phyloP scores from a whole-genome alignment of 1,140 invertebrate genomes.

The Latrodectus geometricus region DNA sequence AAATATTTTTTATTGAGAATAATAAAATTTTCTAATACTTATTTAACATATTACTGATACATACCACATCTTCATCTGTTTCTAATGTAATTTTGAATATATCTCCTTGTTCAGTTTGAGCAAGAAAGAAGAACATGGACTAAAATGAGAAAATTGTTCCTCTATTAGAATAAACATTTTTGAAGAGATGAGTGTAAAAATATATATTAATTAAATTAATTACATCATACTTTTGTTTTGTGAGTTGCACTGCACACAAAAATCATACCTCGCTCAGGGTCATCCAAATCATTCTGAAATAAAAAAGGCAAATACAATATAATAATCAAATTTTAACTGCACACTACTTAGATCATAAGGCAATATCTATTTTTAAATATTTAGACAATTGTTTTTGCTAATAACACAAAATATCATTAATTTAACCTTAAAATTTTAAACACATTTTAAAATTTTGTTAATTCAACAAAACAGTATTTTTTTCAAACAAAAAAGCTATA shows the following conservation, averaged over 20 bases:
- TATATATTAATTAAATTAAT: not conserved
- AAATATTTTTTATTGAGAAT: slow-evolving; percentile 8
- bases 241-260: slow-evolving; percentile 99
- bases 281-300: slow-evolving; percentile 94
- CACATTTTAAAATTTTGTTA: not conserved
- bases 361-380: not conserved
- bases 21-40: not conserved
- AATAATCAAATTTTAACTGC: not conserved
- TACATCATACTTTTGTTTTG: slow-evolving; percentile 83
- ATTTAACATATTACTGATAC: slow-evolving; percentile 58
- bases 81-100: slow-evolving; percentile 99
- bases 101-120: slow-evolving; percentile 92
- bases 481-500: too few species aligned
- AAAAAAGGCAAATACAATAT: not conserved
- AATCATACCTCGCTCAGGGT: slow-evolving; percentile 98
- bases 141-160: slow-evolving; percentile 63
- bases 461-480: too few species aligned
- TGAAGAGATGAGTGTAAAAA: too few species aligned
- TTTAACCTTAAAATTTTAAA: not conserved
- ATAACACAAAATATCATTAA: slow-evolving; percentile 15
- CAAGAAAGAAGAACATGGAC: slow-evolving; percentile 94
- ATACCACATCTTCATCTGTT: slow-evolving; percentile 93
- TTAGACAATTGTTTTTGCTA: not conserved
- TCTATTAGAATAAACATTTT: too few species aligned
- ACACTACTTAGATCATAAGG: too few species aligned